phyloP scores from a whole-genome alignment of 1,140 invertebrate genomes.

The Tetraneura akinire region DNA sequence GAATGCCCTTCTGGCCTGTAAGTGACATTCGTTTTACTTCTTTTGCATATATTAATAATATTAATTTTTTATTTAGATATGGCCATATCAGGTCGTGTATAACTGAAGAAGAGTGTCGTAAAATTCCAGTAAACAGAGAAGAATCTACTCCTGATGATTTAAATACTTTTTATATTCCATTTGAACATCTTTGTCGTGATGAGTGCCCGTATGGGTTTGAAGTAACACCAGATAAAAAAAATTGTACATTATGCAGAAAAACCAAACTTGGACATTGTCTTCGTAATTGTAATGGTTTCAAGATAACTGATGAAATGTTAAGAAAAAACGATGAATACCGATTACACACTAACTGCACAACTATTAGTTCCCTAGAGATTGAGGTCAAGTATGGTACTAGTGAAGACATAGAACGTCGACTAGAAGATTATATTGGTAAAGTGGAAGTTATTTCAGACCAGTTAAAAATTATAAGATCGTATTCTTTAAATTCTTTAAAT shows the following conservation, averaged over 20 bases:
- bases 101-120: slow-evolving; percentile 70
- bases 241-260: slow-evolving; percentile 30
- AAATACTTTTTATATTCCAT: slow-evolving; percentile 58
- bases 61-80: slow-evolving; percentile 50
- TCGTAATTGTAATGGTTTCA: slow-evolving; percentile 23
- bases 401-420: slow-evolving; percentile 63
- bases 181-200: slow-evolving; percentile 69
- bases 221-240: not conserved
- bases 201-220: slow-evolving; percentile 74
- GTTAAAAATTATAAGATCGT: slow-evolving; percentile 78
- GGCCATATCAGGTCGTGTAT: slow-evolving; percentile 68
- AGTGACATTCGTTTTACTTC: slow-evolving; percentile 2
- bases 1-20: slow-evolving; percentile 54
- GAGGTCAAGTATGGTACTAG: slow-evolving; percentile 65
- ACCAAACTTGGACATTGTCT: not conserved
- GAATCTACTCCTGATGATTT: slow-evolving; percentile 53
- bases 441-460: slow-evolving; percentile 78
- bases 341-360: slow-evolving; percentile 56
- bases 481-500: slow-evolving; percentile 77
- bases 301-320: slow-evolving; percentile 25
- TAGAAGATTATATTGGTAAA: slow-evolving; percentile 73
- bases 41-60: not conserved
- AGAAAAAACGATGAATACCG: slow-evolving; percentile 7
- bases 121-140: slow-evolving; percentile 60
- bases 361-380: slow-evolving; percentile 78